Evolutionary conservation across 2,888 invertebrate genomes (phyloP).

Genomic region (Lycia hirtaria): DNA sequence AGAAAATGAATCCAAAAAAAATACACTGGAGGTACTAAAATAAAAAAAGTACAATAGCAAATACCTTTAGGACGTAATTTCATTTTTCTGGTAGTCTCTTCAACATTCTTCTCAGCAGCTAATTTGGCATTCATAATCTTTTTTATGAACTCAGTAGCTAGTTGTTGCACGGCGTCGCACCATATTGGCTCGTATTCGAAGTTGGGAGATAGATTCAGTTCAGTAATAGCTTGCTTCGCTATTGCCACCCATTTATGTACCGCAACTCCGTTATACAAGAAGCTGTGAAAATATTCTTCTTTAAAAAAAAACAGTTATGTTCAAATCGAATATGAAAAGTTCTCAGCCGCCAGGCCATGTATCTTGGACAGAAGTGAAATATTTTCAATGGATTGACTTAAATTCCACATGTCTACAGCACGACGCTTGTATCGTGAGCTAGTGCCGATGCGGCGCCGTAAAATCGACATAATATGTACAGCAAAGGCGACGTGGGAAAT

Average conservation of each 20-base stretch:
- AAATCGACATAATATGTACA: no score
- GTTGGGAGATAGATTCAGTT: constrained; percentile 78
- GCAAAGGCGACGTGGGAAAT: no score
- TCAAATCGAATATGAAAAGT: no score
- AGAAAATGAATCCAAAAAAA: no score
- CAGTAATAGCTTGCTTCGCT: constrained; percentile 84
- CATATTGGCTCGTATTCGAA: constrained; percentile 80
- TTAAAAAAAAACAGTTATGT: no score
- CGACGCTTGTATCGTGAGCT: no score
- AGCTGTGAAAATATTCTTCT: constrained; percentile 57
- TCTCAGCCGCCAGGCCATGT: no score
- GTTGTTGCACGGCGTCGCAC: constrained; percentile 67
- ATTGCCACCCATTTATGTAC: constrained; percentile 76
- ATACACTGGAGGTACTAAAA: constrained; percentile 19
- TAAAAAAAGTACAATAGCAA: no score
- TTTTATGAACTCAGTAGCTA: constrained; percentile 64
- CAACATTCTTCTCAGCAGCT: constrained; percentile 61
- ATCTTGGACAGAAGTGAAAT: no score
- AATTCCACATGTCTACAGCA: no score
- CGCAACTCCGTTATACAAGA: constrained; percentile 70
- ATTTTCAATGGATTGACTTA: no score
- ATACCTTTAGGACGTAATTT: constrained; percentile 65
- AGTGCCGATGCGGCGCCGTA: no score
- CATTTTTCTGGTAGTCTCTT: constrained; percentile 58
- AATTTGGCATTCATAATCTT: constrained; percentile 67